Base-by-base conservation (phyloP, 2,797 vertebrate species). In the Danio tinwini region DNA sequence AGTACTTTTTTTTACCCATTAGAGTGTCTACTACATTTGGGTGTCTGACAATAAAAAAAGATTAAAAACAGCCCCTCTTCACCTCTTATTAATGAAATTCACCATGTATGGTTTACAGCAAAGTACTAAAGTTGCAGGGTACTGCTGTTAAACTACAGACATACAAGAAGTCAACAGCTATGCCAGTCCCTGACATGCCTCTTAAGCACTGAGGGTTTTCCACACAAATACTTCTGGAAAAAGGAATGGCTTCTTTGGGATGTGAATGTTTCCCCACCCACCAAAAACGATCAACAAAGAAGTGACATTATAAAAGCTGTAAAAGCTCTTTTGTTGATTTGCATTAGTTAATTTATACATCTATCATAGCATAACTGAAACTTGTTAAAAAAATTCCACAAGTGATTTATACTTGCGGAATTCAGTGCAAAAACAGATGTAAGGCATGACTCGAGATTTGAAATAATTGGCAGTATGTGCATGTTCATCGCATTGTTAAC, bases 351-450 rank as follows among this genome's bases (percentile, higher is more conserved):
- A 69, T 61, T 47, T 45, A 70, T 49, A 59, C 61, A 68, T 21
- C 58, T 74, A 72, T 65, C 50, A 82, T 75, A 89, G 91, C 85
- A 90, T 89, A 90, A 90, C 84, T 91, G 88, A 93, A 90, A 90
- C 85, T 84, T 71, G 61, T 91, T 88, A 89, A 90, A 83, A 79
- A 91, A 86, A n/a, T n/a, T 89, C 78, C 72, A 83, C 80, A 77
- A 90, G 88, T 85, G 88, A 89, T 86, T 50, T 29, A 49, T 49
- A 61, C 49, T 89, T 88, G 87, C 88, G 85, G 87, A 89, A 89
- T 91, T 93, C 91, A 92, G 91, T 92, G 93, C 92, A 92, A 90
- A 82, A 83, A 89, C 86, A 87, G 87, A 89, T 88, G 86, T 91
- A 93, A 93, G 92, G 92, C 91, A 91, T 92, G 90, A 91, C 86